Base-by-base conservation (phyloP, 2,888 invertebrate species). In the Leucophora obtusa region DNA sequence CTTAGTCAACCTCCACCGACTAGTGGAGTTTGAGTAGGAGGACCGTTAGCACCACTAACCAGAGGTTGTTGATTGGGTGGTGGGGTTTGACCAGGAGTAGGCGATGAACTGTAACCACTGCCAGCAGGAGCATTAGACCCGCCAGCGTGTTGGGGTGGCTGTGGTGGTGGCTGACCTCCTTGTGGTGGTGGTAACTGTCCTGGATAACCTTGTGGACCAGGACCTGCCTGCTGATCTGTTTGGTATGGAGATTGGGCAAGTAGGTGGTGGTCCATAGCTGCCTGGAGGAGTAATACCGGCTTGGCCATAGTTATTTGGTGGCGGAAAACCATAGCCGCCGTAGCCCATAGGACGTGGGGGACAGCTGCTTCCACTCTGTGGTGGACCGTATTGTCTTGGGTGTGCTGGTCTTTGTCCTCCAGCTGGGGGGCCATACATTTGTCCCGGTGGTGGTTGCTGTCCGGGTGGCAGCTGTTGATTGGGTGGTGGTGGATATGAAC, bases 1-100 rank as follows among this genome's bases (percentile, higher is more conserved):
- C n/a, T n/a, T n/a, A n/a, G n/a, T n/a, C n/a, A n/a, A n/a, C n/a
- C n/a, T n/a, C n/a, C n/a, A n/a, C n/a, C n/a, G n/a, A n/a, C n/a
- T n/a, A n/a, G 74, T 47, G 86, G 84, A 4, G 85, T 84, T 72
- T 87, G 87, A 5, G 73, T 33, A 47, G 50, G 84, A 81, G 87
- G 87, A 8, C 87, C 88, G 71, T 88, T 88, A 6, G 87, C 85
- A 82, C 87, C 87, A 38, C 83, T 80, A 9, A 79, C 81, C 70
- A 89, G 88, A 54, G 89, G 89, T 66, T 88, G 89, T 62, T 85
- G 82, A 43, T 82, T 84, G 50, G 88, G 86, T 72, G 88, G 84
- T 47, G 87, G 89, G 63, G 90, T 88, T 85, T 91, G 91, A 10
- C 91, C 91, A 2, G 92, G 91, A 84, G 91, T 92, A 6, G 92